phyloP scores from a whole-genome alignment of 2,113 vertebrate species.

The Paraplagusia blochii region DNA sequence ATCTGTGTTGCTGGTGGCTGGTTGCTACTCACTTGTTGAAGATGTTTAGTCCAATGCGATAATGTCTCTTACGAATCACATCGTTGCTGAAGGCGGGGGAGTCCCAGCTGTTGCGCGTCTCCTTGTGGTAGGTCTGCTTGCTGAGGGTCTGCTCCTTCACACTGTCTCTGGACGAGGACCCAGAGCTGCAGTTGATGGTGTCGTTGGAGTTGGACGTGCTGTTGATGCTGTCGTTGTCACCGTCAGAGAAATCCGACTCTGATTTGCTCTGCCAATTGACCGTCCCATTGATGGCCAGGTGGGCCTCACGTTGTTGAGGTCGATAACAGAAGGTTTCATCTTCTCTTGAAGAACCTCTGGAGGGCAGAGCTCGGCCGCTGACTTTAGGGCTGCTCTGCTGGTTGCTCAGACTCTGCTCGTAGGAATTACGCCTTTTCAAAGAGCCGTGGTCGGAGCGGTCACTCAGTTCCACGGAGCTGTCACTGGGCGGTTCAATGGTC shows the following conservation, averaged over 20 bases:
- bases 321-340: slow-evolving; percentile 82
- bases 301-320: slow-evolving; percentile 84
- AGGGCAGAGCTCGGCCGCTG: slow-evolving; percentile 76
- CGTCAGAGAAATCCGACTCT: slow-evolving; percentile 94
- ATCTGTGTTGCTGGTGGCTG: neutral
- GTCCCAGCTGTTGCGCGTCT: slow-evolving; percentile 97
- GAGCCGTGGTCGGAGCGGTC: slow-evolving; percentile 91
- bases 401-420: slow-evolving; percentile 78
- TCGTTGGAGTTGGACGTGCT: slow-evolving; percentile 98
- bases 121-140: slow-evolving; percentile 98
- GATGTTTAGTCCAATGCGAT: slow-evolving; percentile 95
- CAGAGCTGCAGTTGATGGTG: slow-evolving; percentile 96
- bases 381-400: slow-evolving; percentile 90
- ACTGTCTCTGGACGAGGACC: slow-evolving; percentile 93
- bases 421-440: slow-evolving; percentile 83
- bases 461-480: slow-evolving; percentile 92
- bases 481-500: slow-evolving; percentile 93
- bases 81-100: slow-evolving; percentile 97
- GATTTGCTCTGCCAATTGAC: slow-evolving; percentile 94
- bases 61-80: slow-evolving; percentile 93
- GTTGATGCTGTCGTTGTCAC: slow-evolving; percentile 96
- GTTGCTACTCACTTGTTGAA: slow-evolving; percentile 92
- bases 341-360: slow-evolving; percentile 82
- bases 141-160: slow-evolving; percentile 93
- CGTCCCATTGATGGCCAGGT: slow-evolving; percentile 91